Conservation (phyloP, 2,888 invertebrate genomes). For the Papilio demoleus region DNA sequence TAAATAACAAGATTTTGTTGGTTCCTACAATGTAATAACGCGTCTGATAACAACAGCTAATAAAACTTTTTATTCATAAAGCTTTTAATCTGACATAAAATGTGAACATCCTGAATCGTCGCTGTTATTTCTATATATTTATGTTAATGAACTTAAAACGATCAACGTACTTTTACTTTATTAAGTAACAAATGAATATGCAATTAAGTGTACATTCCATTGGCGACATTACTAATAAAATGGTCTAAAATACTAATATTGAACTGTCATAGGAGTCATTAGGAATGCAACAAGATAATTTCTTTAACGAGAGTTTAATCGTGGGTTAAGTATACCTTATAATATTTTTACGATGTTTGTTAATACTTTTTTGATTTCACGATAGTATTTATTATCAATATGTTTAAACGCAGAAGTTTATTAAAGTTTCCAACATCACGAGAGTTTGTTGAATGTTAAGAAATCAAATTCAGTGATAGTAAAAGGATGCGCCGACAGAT, state of each 20-base stretch:
- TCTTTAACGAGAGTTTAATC: no score
- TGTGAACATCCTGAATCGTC: constrained; percentile 8
- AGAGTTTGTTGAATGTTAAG: constrained; percentile 26
- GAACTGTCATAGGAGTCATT: background rate
- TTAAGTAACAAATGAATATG: background rate
- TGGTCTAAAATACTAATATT: background rate
- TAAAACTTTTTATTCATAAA: constrained; percentile 33
- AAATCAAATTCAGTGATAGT: constrained; percentile 36
- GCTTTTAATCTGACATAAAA: constrained; percentile 24
- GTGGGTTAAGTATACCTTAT: no score
- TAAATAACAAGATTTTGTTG: constrained; percentile 34
- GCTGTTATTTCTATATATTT: constrained; percentile 8
- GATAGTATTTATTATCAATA: no score
- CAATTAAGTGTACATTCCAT: background rate
- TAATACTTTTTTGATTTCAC: no score
- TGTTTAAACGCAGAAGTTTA: constrained; percentile 4
- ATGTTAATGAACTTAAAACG: background rate
- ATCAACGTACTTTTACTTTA: background rate
- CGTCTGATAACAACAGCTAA: constrained; percentile 18
- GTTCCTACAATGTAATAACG: constrained; percentile 21
- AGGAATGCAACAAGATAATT: background rate
- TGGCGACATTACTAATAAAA: background rate
- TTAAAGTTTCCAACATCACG: background rate
- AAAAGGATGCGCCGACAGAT: constrained; percentile 40
- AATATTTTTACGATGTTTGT: no score